Evolutionary conservation across 2,888 invertebrate genomes (phyloP).

Genomic region (Aphodius granarius): DNA sequence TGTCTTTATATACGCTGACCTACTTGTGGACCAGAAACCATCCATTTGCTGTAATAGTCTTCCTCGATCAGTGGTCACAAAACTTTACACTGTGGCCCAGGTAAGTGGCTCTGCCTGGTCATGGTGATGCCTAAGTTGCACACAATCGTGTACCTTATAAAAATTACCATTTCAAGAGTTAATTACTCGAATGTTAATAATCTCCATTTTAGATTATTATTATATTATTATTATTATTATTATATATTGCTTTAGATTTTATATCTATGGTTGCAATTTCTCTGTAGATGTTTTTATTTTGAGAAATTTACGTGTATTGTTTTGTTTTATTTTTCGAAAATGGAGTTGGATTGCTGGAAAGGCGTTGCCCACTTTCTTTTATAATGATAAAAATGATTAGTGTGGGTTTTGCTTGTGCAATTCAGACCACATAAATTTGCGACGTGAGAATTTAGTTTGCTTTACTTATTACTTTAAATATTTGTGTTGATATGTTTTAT

Average conservation of each 20-base stretch:
- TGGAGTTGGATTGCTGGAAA: neutral
- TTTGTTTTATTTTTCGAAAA: conserved; percentile 1
- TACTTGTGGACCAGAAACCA: conserved; percentile 58
- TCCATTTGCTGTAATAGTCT: conserved; percentile 29
- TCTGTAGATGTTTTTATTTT: neutral
- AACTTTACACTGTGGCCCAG: conserved; percentile 17
- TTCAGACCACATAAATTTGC: neutral
- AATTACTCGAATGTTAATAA: neutral
- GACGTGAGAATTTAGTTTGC: neutral
- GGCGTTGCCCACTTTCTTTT: neutral
- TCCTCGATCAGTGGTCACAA: conserved; percentile 21
- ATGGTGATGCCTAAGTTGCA: neutral
- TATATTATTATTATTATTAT: too few species aligned
- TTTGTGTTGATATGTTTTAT: too few species aligned
- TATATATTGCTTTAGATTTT: too few species aligned
- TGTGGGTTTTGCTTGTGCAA: neutral
- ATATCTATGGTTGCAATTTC: too few species aligned
- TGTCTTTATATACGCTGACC: conserved; percentile 81
- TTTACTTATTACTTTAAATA: too few species aligned
- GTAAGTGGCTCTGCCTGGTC: conserved; percentile 13
- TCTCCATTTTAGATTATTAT: too few species aligned
- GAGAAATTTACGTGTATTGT: neutral
- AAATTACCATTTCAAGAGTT: neutral
- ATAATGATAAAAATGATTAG: neutral
- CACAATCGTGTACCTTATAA: neutral